These are phyloP conservation scores for Doris montereyensis DNA, from an alignment of 2,888 invertebrate genomes.

Conservation along the genomic window DNA sequence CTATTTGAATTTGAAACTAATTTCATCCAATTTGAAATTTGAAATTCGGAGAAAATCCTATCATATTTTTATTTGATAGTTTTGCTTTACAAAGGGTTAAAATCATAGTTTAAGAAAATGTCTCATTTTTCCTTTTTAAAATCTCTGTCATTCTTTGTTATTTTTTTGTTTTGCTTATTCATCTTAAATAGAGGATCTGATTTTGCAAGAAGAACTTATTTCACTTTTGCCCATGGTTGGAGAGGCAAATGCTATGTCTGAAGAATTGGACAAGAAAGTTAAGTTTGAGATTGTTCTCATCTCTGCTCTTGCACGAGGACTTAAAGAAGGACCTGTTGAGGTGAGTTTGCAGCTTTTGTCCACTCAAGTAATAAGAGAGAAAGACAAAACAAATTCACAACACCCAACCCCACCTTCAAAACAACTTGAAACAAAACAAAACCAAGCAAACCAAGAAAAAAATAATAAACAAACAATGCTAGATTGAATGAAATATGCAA, in stretches of 20 bases:
- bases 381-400: no score
- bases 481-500: no score
- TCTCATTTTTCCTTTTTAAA: not conserved
- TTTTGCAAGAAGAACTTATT: constrained; percentile 69
- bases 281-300: constrained; percentile 68
- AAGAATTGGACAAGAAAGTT: constrained; percentile 67
- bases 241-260: constrained; percentile 70
- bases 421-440: no score
- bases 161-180: constrained; percentile 21
- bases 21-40: constrained; percentile 60
- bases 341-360: no score
- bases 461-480: no score
- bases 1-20: not conserved
- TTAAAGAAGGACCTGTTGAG: constrained; percentile 65
- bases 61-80: constrained; percentile 65
- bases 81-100: no score
- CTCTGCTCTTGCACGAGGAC: constrained; percentile 65
- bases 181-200: constrained; percentile 68
- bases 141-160: not conserved
- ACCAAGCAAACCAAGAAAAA: no score
- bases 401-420: no score
- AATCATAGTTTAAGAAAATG: no score
- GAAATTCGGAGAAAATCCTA: constrained; percentile 67
- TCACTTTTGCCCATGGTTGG: constrained; percentile 68
- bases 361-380: no score